Evolutionary conservation across 2,888 invertebrate species (phyloP).

Genomic region (Theretra japonica): DNA sequence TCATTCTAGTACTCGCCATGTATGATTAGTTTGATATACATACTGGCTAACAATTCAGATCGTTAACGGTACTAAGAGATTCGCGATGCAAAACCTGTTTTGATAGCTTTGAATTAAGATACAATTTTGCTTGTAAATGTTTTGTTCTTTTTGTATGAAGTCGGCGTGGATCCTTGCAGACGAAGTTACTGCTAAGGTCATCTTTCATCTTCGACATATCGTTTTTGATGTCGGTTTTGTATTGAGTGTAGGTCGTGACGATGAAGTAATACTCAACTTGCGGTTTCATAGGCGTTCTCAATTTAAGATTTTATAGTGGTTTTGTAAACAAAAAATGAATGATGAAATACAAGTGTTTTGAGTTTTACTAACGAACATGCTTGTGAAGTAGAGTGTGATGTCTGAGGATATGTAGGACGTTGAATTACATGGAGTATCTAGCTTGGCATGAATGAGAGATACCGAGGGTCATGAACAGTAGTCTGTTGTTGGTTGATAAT

Average conservation of each 20-base stretch:
- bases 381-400: too few species aligned
- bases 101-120: not conserved
- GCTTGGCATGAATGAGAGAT: too few species aligned
- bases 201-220: slow-evolving; percentile 13
- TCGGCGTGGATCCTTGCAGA: slow-evolving; percentile 14
- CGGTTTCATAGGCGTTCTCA: not conserved
- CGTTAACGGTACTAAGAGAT: slow-evolving; percentile 16
- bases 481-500: too few species aligned
- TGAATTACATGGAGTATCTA: too few species aligned
- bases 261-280: slow-evolving; percentile 8
- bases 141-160: slow-evolving; percentile 1
- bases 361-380: not conserved
- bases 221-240: slow-evolving; percentile 7
- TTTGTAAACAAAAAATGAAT: not conserved
- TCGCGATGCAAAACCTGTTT: not conserved
- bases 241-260: slow-evolving; percentile 5
- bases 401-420: too few species aligned
- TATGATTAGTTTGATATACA: slow-evolving; percentile 22
- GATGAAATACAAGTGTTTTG: not conserved
- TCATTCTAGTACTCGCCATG: slow-evolving; percentile 4
- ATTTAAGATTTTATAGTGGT: not conserved
- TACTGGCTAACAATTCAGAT: slow-evolving; percentile 24
- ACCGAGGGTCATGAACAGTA: too few species aligned
- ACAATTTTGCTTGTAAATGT: not conserved
- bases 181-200: slow-evolving; percentile 21